Evolutionary conservation across 2,888 invertebrate genomes (phyloP).

Genomic region (Eupithecia inturbata): DNA sequence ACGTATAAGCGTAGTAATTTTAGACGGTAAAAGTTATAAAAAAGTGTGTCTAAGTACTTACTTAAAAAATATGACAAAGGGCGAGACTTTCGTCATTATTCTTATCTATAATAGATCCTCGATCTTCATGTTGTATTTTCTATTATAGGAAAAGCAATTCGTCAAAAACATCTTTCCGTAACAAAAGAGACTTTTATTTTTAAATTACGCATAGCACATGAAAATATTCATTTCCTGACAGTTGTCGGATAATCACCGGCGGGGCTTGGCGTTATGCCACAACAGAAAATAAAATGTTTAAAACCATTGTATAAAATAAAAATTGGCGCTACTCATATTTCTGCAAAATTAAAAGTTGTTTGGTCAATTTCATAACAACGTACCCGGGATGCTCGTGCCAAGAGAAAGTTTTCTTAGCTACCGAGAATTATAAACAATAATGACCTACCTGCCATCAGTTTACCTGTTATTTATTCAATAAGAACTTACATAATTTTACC

Average conservation of each 20-base stretch:
- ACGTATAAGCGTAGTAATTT: too few species aligned
- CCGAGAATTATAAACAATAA: not conserved
- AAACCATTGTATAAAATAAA: constrained; percentile 24
- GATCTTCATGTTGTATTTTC: not conserved
- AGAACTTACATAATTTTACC: too few species aligned
- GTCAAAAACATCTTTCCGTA: not conserved
- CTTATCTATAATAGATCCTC: too few species aligned
- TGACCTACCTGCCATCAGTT: not conserved
- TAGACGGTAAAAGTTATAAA: too few species aligned
- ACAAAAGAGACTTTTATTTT: constrained; percentile 41
- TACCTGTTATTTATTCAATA: not conserved
- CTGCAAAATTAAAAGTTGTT: not conserved
- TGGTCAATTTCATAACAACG: not conserved
- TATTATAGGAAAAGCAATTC: constrained; percentile 6
- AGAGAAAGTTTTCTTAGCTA: not conserved
- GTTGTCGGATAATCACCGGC: constrained; percentile 38
- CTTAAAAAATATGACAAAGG: too few species aligned
- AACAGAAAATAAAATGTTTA: constrained; percentile 35
- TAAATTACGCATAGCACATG: constrained; percentile 36
- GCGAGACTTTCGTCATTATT: too few species aligned
- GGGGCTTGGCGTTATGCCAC: constrained; percentile 40
- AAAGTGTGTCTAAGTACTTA: too few species aligned
- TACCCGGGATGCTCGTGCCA: not conserved
- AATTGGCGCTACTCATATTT: constrained; percentile 8
- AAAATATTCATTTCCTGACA: constrained; percentile 41